Evolutionary conservation across 64 coral and sea anemone genomes (phyloP).

Genomic region (Catalaphyllia jardinei): DNA sequence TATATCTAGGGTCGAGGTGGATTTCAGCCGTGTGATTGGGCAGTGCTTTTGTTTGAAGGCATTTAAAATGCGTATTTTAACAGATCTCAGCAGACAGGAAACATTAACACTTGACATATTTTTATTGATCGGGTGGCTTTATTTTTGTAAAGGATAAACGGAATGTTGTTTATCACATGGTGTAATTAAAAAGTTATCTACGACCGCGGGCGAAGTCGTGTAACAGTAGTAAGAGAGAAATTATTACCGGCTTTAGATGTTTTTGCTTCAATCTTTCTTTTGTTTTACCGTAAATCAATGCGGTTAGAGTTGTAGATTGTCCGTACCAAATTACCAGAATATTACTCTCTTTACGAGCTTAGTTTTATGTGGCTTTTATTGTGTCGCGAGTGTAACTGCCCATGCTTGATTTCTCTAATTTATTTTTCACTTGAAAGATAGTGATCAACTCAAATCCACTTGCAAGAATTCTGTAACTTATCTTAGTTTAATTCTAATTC

Average conservation of each 20-base stretch:
- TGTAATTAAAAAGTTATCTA: conserved; percentile 6
- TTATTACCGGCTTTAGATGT: not conserved
- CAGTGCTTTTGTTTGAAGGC: not conserved
- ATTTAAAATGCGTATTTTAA: conserved; percentile 1
- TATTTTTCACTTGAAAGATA: too few species aligned
- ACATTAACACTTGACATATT: conserved; percentile 29
- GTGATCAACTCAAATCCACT: too few species aligned
- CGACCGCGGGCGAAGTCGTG: not conserved
- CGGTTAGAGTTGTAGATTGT: not conserved
- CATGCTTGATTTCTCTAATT: too few species aligned
- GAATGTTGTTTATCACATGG: not conserved
- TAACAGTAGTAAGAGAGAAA: not conserved
- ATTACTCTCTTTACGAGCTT: not conserved
- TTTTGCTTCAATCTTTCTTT: not conserved
- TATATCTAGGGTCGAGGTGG: not conserved
- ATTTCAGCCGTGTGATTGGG: conserved; percentile 15
- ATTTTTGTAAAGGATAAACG: not conserved
- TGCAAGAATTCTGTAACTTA: too few species aligned
- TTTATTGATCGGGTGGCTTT: not conserved
- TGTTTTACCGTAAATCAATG: not conserved
- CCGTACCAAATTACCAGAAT: not conserved
- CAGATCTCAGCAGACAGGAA: not conserved
- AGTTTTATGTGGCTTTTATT: too few species aligned
- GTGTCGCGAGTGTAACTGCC: too few species aligned
- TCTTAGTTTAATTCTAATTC: too few species aligned